Evolutionary conservation across 1,140 invertebrate species (phyloP).

Genomic region (Ceratina japonica): DNA sequence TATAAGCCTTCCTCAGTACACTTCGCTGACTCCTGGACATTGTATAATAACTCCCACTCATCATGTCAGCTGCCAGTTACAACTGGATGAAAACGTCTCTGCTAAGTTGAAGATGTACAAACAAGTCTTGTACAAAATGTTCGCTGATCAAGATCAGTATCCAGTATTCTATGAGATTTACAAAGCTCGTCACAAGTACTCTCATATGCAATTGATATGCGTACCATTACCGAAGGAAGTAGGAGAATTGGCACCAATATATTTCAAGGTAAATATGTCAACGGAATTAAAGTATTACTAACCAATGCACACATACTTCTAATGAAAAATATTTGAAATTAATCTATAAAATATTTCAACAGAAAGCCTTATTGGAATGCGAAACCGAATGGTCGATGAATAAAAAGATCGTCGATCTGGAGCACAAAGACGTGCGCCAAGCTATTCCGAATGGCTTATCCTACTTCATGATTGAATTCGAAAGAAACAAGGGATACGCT

Average conservation of each 20-base stretch:
- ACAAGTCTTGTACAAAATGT: slow-evolving; percentile 89
- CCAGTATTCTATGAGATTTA: slow-evolving; percentile 96
- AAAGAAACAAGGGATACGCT: slow-evolving; percentile 92
- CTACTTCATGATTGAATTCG: slow-evolving; percentile 97
- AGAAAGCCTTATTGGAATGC: slow-evolving; percentile 96
- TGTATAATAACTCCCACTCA: slow-evolving; percentile 93
- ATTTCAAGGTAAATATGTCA: slow-evolving; percentile 88
- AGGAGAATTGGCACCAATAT: slow-evolving; percentile 93
- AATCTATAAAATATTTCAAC: slow-evolving; percentile 84
- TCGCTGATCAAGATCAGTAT: slow-evolving; percentile 85
- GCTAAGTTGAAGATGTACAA: slow-evolving; percentile 90
- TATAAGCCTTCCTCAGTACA: slow-evolving; percentile 87
- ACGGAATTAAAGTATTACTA: background rate
- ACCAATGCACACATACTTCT: too few relatives aligned
- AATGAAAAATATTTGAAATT: slow-evolving; percentile 4
- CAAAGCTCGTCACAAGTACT: slow-evolving; percentile 85
- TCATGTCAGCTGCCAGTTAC: slow-evolving; percentile 88
- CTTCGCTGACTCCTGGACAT: slow-evolving; percentile 91
- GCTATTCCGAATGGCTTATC: slow-evolving; percentile 95
- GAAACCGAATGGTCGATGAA: slow-evolving; percentile 97
- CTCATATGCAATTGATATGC: slow-evolving; percentile 94
- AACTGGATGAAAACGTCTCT: slow-evolving; percentile 96
- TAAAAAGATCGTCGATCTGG: slow-evolving; percentile 95
- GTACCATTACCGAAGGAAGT: slow-evolving; percentile 90
- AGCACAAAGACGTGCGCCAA: slow-evolving; percentile 86